These are phyloP conservation scores for Myiothlypis coronata DNA, from an alignment of 2,797 vertebrate species.

Conservation along the genomic window DNA sequence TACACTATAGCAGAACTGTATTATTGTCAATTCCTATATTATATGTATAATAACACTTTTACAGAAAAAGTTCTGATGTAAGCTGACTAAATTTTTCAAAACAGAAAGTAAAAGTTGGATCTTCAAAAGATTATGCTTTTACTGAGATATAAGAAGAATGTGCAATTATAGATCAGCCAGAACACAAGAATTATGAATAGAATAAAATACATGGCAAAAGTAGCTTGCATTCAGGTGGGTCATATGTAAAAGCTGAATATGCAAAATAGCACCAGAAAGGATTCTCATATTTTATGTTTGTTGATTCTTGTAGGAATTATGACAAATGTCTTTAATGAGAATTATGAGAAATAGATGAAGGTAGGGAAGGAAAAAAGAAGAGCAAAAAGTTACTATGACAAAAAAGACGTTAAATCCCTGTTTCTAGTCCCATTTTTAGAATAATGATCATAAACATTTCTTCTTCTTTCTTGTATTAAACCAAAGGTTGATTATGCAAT, in stretches of 20 bases:
- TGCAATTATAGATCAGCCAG: neutral
- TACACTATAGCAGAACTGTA: rapidly evolving
- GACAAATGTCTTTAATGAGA: neutral
- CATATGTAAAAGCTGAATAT: neutral
- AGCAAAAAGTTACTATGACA: neutral
- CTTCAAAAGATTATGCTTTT: neutral
- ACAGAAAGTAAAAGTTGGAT: neutral
- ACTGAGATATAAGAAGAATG: neutral
- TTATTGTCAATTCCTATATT: neutral
- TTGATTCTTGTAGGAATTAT: neutral
- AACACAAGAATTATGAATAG: neutral
- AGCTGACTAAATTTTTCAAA: neutral
- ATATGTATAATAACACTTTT: neutral
- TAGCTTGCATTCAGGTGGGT: neutral
- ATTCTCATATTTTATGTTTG: neutral
- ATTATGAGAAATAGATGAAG: neutral
- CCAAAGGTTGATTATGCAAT: neutral
- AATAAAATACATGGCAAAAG: neutral
- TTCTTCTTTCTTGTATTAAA: neutral
- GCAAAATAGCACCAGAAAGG: neutral
- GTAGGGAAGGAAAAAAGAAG: neutral
- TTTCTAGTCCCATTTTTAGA: neutral
- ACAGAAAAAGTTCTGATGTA: neutral
- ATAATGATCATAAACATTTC: neutral
- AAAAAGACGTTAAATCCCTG: neutral